phyloP scores from a whole-genome alignment of 2,797 vertebrate species.

The Clarias pachynema region DNA sequence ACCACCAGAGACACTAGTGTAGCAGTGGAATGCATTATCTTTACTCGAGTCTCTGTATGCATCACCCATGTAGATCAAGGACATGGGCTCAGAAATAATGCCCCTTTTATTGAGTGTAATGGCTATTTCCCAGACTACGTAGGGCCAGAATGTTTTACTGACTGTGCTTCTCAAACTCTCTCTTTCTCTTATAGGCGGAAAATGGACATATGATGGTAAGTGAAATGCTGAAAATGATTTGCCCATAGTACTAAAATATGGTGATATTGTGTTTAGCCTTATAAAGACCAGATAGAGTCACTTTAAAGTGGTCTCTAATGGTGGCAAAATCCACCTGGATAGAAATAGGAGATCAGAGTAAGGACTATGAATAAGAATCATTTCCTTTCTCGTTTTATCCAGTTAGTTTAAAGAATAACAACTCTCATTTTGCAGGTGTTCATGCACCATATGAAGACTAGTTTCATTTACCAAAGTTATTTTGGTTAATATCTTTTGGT shows the following conservation, averaged over 20 bases:
- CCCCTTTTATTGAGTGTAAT: background rate
- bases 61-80: background rate
- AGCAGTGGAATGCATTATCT: conserved; percentile 48
- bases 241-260: background rate
- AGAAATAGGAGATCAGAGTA: background rate
- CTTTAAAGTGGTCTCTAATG: background rate
- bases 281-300: background rate
- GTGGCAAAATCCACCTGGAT: background rate
- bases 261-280: too few species aligned
- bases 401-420: background rate
- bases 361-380: background rate
- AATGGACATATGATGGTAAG: conserved; percentile 79
- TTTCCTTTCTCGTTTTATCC: background rate
- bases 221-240: conserved; percentile 30
- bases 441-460: background rate
- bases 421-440: background rate
- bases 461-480: background rate
- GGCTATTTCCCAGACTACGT: conserved; percentile 1
- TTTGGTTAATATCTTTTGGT: too few species aligned
- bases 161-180: conserved; percentile 11
- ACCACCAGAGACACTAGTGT: conserved; percentile 19
- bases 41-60: conserved; percentile 22
- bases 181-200: conserved; percentile 68
- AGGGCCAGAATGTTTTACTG: conserved; percentile 12
- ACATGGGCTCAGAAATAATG: background rate